Evolutionary conservation across 2,888 invertebrate genomes (phyloP).

Genomic region (Alloplasta piceator): DNA sequence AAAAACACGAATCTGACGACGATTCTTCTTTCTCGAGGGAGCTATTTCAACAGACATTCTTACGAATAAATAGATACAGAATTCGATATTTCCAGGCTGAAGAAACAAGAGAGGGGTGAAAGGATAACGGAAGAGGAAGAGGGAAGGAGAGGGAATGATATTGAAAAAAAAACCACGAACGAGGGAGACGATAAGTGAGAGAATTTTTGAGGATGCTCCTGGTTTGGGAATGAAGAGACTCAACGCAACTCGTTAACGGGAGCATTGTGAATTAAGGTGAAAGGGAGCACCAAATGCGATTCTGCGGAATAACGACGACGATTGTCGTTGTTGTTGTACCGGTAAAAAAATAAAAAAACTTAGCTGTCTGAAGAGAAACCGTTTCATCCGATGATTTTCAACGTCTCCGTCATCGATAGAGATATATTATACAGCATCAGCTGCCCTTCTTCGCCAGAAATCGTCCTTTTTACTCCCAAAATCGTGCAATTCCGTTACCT

Average conservation of each 20-base stretch:
- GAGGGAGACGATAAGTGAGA: slow-evolving; percentile 60
- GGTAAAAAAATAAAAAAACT: slow-evolving; percentile 30
- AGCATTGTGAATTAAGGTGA: slow-evolving; percentile 70
- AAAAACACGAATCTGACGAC: slow-evolving; percentile 6
- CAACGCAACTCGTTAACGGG: slow-evolving; percentile 79
- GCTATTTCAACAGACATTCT: background rate
- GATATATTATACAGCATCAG: background rate
- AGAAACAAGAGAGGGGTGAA: slow-evolving; percentile 47
- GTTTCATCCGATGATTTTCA: slow-evolving; percentile 1
- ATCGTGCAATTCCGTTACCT: slow-evolving; percentile 25
- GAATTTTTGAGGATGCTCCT: slow-evolving; percentile 62
- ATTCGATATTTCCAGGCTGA: slow-evolving; percentile 61
- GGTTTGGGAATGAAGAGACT: slow-evolving; percentile 37
- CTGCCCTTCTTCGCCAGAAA: background rate
- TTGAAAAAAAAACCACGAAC: slow-evolving; percentile 32
- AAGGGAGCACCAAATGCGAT: slow-evolving; percentile 1
- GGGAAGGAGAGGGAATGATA: slow-evolving; percentile 38
- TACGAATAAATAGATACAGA: slow-evolving; percentile 18
- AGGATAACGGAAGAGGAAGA: background rate
- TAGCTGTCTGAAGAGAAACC: slow-evolving; percentile 22
- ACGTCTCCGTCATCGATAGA: background rate
- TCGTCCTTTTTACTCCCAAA: background rate
- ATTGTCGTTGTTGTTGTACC: slow-evolving; percentile 3
- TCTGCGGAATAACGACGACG: slow-evolving; percentile 34
- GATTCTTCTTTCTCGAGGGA: slow-evolving; percentile 9